Evolutionary conservation across 1,140 invertebrate genomes (phyloP).

Genomic region (Drusus annulatus): DNA sequence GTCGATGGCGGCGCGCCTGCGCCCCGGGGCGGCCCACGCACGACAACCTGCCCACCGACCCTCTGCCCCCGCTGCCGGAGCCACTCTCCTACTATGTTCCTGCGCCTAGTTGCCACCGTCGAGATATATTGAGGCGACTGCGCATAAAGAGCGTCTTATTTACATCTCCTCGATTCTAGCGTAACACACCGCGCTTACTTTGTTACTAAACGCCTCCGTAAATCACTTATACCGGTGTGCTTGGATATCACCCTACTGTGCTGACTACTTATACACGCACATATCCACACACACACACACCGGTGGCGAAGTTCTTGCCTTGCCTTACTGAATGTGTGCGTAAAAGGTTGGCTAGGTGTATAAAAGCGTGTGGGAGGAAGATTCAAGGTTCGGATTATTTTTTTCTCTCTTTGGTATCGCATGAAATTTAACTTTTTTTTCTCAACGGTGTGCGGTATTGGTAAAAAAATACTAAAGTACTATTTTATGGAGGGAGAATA

Average conservation of each 20-base stretch:
- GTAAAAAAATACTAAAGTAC: no score
- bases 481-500: no score
- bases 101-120: not conserved
- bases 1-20: conserved; percentile 39
- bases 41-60: not conserved
- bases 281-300: not conserved
- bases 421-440: no score
- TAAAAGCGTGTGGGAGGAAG: not conserved
- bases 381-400: not conserved
- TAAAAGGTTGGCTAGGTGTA: not conserved
- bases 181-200: not conserved
- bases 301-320: not conserved
- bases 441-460: no score
- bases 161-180: not conserved
- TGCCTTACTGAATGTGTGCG: not conserved
- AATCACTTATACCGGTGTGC: not conserved
- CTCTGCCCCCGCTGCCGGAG: not conserved
- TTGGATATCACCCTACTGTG: not conserved
- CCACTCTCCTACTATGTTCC: not conserved
- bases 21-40: not conserved
- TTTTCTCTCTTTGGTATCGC: conserved; percentile 55
- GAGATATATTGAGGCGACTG: conserved; percentile 8
- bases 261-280: no score
- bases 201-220: not conserved
- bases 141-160: not conserved